Conservation (phyloP, 2,888 invertebrate genomes). For the Agriotes lineatus region DNA sequence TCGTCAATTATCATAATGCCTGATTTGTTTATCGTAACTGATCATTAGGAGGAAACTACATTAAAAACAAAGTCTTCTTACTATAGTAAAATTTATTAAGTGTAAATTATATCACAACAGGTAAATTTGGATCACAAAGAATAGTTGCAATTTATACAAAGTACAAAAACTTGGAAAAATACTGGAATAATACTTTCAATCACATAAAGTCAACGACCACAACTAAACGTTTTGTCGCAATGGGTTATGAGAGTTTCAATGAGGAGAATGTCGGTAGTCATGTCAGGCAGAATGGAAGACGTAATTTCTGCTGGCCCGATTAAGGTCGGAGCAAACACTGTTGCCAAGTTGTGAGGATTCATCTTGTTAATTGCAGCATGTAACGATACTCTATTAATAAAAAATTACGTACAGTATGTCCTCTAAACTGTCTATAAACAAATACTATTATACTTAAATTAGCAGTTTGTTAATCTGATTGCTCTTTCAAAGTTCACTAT, state of each 20-base stretch:
- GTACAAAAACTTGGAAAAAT: slow-evolving; percentile 15
- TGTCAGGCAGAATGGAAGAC: slow-evolving; percentile 75
- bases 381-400: slow-evolving; percentile 88
- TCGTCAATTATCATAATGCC: no score
- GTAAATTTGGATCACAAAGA: slow-evolving; percentile 29
- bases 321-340: slow-evolving; percentile 93
- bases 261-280: slow-evolving; percentile 80
- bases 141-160: slow-evolving; percentile 10
- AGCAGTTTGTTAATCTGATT: no score
- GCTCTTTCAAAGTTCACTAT: no score
- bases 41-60: no score
- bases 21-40: no score
- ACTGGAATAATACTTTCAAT: slow-evolving; percentile 27
- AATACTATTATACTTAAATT: no score
- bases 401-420: neutral
- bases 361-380: slow-evolving; percentile 88
- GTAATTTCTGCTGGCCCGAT: slow-evolving; percentile 77
- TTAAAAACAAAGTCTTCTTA: no score
- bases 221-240: slow-evolving; percentile 69
- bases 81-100: no score
- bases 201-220: slow-evolving; percentile 25
- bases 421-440: neutral
- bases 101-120: slow-evolving; percentile 27
- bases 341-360: slow-evolving; percentile 92
- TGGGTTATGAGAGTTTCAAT: slow-evolving; percentile 82